Conservation (phyloP, 2,888 invertebrate genomes). For the Pyrrhia umbra region DNA sequence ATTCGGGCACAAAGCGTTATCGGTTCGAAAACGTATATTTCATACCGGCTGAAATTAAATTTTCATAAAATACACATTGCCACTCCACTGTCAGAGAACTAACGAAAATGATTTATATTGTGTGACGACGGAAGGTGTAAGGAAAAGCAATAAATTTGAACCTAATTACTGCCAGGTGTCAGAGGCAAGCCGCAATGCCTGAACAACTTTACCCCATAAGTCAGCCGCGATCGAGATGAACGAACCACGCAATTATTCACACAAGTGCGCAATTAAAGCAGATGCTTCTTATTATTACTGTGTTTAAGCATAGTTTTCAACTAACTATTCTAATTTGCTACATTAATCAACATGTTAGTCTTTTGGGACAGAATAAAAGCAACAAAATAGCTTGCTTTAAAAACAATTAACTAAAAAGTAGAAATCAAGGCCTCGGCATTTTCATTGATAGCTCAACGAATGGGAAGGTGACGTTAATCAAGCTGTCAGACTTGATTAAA, state of each 20-base stretch:
- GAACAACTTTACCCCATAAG: constrained; percentile 83
- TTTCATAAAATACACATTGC: constrained; percentile 66
- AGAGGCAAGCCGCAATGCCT: constrained; percentile 79
- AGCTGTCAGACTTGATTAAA: constrained; percentile 86
- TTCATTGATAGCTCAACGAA: constrained; percentile 77
- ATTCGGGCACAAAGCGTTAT: constrained; percentile 41
- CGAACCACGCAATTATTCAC: constrained; percentile 69
- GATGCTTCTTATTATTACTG: constrained; percentile 52
- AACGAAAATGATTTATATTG: constrained; percentile 74
- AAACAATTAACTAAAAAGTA: constrained; percentile 67
- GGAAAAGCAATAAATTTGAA: constrained; percentile 82
- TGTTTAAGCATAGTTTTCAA: constrained; percentile 53
- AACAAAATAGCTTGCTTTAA: constrained; percentile 59
- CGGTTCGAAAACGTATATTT: constrained; percentile 58
- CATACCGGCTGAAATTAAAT: constrained; percentile 64
- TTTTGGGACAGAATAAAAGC: constrained; percentile 38
- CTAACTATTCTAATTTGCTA: constrained; percentile 42
- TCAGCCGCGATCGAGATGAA: constrained; percentile 80
- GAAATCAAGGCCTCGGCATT: constrained; percentile 70
- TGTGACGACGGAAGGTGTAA: constrained; percentile 75
- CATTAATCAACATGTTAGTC: constrained; percentile 50
- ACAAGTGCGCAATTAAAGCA: constrained; percentile 62
- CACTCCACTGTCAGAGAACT: constrained; percentile 68
- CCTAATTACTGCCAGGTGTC: constrained; percentile 87
- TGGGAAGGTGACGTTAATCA: constrained; percentile 84